phyloP scores from a whole-genome alignment of 1,140 invertebrate species.

The Antheraea pernyi region DNA sequence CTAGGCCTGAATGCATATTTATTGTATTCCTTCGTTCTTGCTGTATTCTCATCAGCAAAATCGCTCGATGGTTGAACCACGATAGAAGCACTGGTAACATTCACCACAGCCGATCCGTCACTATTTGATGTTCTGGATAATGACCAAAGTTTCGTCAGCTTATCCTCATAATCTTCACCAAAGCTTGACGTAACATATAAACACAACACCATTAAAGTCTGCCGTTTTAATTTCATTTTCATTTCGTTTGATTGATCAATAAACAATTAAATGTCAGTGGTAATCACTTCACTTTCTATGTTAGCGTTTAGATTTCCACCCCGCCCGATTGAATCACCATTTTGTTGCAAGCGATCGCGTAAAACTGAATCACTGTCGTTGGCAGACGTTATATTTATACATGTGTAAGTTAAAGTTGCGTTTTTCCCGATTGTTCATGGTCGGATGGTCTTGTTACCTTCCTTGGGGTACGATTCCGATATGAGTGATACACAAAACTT shows the following conservation, averaged over 20 bases:
- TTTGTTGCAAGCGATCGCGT: constrained; percentile 70
- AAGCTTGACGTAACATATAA: constrained; percentile 39
- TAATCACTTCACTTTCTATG: constrained; percentile 62
- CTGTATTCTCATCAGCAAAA: constrained; percentile 20
- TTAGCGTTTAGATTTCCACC: constrained; percentile 38
- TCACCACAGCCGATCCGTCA: constrained; percentile 47
- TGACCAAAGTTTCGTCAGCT: constrained; percentile 54
- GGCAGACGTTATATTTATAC: constrained; percentile 71
- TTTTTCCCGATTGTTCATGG: constrained; percentile 69
- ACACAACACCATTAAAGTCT: constrained; percentile 47
- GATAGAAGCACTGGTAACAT: constrained; percentile 57
- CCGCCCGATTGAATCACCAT: constrained; percentile 57
- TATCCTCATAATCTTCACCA: constrained; percentile 48
- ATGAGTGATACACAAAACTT: constrained; percentile 50
- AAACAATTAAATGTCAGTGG: constrained; percentile 32
- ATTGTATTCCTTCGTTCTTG: constrained; percentile 31
- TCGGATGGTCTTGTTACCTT: constrained; percentile 57
- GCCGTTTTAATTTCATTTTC: constrained; percentile 28
- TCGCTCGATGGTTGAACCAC: constrained; percentile 46
- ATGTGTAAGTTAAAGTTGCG: constrained; percentile 69
- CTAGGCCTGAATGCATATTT: constrained; percentile 60
- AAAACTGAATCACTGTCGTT: constrained; percentile 72
- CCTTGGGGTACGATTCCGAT: constrained; percentile 57
- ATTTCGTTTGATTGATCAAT: constrained; percentile 41
- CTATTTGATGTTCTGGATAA: constrained; percentile 40